Evolutionary conservation across 2,888 invertebrate species (phyloP).

Genomic region (Drosophila cyrtoloma): DNA sequence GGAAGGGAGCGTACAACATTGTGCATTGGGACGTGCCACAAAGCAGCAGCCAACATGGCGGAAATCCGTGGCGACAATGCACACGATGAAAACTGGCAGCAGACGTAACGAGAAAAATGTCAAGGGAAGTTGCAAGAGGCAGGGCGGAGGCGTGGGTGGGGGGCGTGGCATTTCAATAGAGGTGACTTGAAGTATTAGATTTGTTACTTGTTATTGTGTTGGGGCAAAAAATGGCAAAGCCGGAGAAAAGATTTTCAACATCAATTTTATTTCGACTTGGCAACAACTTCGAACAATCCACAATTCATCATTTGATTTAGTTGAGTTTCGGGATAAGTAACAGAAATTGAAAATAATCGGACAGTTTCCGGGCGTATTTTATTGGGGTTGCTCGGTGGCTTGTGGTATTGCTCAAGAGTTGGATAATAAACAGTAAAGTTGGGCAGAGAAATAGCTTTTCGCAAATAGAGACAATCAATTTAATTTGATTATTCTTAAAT

Average conservation of each 20-base stretch:
- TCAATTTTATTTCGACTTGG: conserved; percentile 24
- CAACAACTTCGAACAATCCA: conserved; percentile 14
- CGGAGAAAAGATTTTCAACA: conserved; percentile 13
- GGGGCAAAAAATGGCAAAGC: conserved; percentile 8
- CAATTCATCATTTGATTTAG: conserved; percentile 31
- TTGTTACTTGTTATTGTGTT: conserved; percentile 34
- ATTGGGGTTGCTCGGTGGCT: background rate
- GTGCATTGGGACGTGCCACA: conserved; percentile 61
- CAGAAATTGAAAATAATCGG: conserved; percentile 29
- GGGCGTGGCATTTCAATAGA: background rate
- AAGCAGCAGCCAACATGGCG: conserved; percentile 77
- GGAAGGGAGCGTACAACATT: conserved; percentile 34
- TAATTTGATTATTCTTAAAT: background rate
- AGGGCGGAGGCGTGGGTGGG: background rate
- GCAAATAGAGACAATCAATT: background rate
- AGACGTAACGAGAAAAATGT: conserved; percentile 24
- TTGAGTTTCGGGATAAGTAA: conserved; percentile 25
- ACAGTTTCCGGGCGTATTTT: conserved; percentile 13
- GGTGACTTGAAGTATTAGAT: background rate
- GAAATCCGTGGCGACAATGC: conserved; percentile 78
- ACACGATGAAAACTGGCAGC: conserved; percentile 37
- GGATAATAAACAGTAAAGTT: conserved; percentile 9
- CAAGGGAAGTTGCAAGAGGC: background rate
- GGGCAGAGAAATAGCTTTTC: conserved; percentile 1
- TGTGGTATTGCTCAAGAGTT: background rate